Conservation (phyloP, 1,140 invertebrate species). For the Leptestheria dahalacensis region DNA sequence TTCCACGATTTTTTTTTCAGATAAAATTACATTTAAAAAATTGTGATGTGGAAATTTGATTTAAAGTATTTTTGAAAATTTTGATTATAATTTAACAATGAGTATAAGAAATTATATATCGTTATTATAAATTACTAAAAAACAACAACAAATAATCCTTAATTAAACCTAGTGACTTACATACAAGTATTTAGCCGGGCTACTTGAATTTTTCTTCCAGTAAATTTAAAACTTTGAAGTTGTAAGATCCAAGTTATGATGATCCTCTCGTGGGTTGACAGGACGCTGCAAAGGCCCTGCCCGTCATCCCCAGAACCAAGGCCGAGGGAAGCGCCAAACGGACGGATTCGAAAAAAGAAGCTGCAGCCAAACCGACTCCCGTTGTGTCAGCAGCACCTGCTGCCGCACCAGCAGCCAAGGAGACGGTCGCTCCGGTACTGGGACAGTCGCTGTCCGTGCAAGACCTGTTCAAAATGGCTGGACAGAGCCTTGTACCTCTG, state of each 20-base stretch:
- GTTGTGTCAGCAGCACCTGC: not conserved
- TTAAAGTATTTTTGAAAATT: too few relatives aligned
- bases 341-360: not conserved
- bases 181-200: too few relatives aligned
- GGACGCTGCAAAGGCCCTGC: constrained; percentile 5
- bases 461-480: constrained; percentile 10
- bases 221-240: too few relatives aligned
- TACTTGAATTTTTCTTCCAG: too few relatives aligned
- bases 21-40: too few relatives aligned
- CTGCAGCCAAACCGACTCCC: not conserved
- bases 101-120: too few relatives aligned
- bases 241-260: not conserved
- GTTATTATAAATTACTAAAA: too few relatives aligned
- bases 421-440: not conserved
- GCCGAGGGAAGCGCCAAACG: not conserved
- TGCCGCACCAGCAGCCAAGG: not conserved
- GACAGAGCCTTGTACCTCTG: not conserved
- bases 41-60: too few relatives aligned
- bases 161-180: too few relatives aligned
- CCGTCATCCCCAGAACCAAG: not conserved
- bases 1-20: too few relatives aligned
- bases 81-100: too few relatives aligned
- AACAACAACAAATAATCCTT: too few relatives aligned
- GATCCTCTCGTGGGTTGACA: not conserved
- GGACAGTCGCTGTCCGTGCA: constrained; percentile 10